Conservation (phyloP, 2,113 vertebrate genomes). For the Phrynosoma platyrhinos region DNA sequence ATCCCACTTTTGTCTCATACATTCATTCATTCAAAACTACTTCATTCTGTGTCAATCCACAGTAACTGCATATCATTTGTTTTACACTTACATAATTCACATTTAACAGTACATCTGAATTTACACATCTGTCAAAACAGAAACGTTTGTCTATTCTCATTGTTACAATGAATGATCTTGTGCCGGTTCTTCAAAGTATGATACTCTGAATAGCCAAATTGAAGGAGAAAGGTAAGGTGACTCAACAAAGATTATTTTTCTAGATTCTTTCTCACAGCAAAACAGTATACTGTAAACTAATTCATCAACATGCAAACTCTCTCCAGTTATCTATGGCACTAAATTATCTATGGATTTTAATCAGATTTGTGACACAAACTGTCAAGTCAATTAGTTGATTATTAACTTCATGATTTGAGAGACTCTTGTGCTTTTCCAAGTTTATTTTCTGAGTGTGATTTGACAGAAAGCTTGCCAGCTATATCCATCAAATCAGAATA, state of each 20-base stretch:
- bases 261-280: neutral
- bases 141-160: no score
- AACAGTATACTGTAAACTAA: neutral
- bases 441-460: slow-evolving; percentile 10
- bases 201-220: neutral
- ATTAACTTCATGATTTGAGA: neutral
- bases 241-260: neutral
- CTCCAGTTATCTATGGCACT: neutral
- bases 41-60: neutral
- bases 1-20: neutral
- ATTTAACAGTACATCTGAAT: neutral
- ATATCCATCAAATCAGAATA: slow-evolving; percentile 12
- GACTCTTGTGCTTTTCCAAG: neutral
- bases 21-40: neutral
- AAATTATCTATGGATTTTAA: neutral
- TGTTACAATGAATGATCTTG: neutral
- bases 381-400: neutral
- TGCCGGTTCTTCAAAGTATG: neutral
- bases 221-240: neutral
- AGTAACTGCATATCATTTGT: neutral
- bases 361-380: neutral
- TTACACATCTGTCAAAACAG: neutral
- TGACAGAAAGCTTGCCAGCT: neutral
- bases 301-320: neutral
- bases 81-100: neutral